phyloP scores from a whole-genome alignment of 2,113 vertebrate species.

The Hystrix cristata region DNA sequence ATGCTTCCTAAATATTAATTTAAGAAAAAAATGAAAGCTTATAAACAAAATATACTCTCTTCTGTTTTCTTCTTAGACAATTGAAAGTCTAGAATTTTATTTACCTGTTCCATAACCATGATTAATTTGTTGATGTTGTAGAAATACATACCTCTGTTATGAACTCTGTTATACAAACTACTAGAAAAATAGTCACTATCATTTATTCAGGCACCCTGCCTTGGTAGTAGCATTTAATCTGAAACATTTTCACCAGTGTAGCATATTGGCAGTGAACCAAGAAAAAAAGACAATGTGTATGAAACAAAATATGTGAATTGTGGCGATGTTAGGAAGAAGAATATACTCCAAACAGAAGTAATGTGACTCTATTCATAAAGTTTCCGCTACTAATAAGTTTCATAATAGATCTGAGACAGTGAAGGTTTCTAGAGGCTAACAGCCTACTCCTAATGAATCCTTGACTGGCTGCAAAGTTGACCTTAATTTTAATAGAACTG shows the following conservation, averaged over 20 bases:
- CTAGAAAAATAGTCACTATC: not conserved
- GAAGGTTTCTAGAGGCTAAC: slow-evolving; percentile 54
- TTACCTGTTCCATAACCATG: not conserved
- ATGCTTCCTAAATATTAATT: not conserved
- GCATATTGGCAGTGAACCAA: slow-evolving; percentile 63
- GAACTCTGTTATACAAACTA: not conserved
- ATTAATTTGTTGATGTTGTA: not conserved
- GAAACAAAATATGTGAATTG: slow-evolving; percentile 43
- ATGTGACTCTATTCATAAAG: slow-evolving; percentile 51
- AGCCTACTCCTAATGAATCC: slow-evolving; percentile 40
- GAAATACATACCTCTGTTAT: not conserved
- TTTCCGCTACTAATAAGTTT: slow-evolving; percentile 57
- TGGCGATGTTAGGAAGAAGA: not conserved
- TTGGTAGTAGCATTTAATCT: slow-evolving; percentile 27
- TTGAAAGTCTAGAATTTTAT: not conserved
- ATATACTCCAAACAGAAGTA: slow-evolving; percentile 37
- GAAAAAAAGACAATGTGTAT: slow-evolving; percentile 54
- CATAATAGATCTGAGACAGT: not conserved
- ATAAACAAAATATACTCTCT: not conserved
- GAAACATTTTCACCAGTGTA: slow-evolving; percentile 65
- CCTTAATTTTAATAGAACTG: slow-evolving; percentile 70
- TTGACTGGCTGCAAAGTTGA: slow-evolving; percentile 34
- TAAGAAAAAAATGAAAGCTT: not conserved
- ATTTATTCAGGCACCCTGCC: not conserved
- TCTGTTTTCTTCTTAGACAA: not conserved